Percentiles rank a stretch among this genome's conserved stretches.
Conservation (phyloP, 2,888 invertebrate genomes). For the Myopa testacea region DNA sequence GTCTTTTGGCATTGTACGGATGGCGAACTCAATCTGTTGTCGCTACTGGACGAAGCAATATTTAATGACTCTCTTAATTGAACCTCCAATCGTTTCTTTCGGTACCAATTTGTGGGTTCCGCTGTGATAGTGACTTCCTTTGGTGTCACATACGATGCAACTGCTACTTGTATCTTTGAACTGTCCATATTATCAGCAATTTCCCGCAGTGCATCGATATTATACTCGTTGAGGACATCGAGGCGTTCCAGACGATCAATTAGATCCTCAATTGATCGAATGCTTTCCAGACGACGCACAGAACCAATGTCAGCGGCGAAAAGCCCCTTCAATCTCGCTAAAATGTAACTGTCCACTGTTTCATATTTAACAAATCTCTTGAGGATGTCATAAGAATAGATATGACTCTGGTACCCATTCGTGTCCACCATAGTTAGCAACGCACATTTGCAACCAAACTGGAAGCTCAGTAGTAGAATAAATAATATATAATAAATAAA, state of each 20-base stretch:
- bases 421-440: neutral
- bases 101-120: conserved; percentile 51
- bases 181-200: conserved; percentile 45
- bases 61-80: conserved; percentile 47
- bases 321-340: conserved; percentile 53
- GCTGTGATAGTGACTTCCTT: conserved; percentile 18
- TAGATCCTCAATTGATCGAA: conserved; percentile 53
- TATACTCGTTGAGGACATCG: conserved; percentile 56
- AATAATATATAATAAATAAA: too few species aligned
- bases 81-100: conserved; percentile 53
- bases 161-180: conserved; percentile 44
- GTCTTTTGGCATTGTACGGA: conserved; percentile 4
- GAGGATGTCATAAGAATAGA: conserved; percentile 55
- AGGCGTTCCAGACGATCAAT: conserved; percentile 59
- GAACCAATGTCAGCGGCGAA: conserved; percentile 57
- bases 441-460: too few species aligned
- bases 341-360: conserved; percentile 21
- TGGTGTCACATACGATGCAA: conserved; percentile 50
- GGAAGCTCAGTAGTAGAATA: too few species aligned
- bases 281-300: conserved; percentile 53
- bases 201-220: conserved; percentile 53
- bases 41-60: neutral
- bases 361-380: conserved; percentile 50
- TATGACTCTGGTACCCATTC: neutral
- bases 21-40: neutral